These are phyloP conservation scores for Onthophagus taurus DNA, from an alignment of 1,140 invertebrate genomes.

Conservation along the genomic window DNA sequence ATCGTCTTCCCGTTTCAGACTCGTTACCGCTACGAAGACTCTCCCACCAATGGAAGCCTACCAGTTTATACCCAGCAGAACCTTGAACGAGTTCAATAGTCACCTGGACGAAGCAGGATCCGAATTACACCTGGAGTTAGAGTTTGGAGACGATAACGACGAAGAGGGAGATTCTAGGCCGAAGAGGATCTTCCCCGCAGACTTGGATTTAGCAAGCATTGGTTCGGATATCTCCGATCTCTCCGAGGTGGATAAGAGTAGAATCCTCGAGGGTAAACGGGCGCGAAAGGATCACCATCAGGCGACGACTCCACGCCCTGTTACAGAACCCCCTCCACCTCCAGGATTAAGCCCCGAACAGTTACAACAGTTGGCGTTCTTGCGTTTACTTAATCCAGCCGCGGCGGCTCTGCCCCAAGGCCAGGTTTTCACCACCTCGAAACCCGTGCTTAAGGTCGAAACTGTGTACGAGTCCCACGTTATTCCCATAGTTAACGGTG, in stretches of 20 bases:
- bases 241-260: conserved; percentile 55
- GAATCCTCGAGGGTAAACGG: conserved; percentile 42
- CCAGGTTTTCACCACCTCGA: conserved; percentile 65
- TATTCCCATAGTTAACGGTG: conserved; percentile 64
- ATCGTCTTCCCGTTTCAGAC: no score
- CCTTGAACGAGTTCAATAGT: conserved; percentile 80
- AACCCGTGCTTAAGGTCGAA: conserved; percentile 62
- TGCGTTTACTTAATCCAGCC: conserved; percentile 60
- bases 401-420: conserved; percentile 46
- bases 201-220: conserved; percentile 51
- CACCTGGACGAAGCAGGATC: conserved; percentile 79
- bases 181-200: conserved; percentile 46
- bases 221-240: conserved; percentile 56
- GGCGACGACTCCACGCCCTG: conserved; percentile 41
- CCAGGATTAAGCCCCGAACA: conserved; percentile 57
- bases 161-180: conserved; percentile 55
- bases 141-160: conserved; percentile 72
- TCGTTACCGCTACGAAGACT: conserved; percentile 81
- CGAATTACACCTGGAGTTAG: conserved; percentile 72
- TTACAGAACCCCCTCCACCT: conserved; percentile 33
- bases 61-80: conserved; percentile 78
- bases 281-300: conserved; percentile 49
- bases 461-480: conserved; percentile 74
- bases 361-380: conserved; percentile 60
- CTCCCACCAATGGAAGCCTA: conserved; percentile 77